Base-by-base conservation (phyloP, 1,140 invertebrate genomes). In the Caenorhabditis tropicalis region DNA sequence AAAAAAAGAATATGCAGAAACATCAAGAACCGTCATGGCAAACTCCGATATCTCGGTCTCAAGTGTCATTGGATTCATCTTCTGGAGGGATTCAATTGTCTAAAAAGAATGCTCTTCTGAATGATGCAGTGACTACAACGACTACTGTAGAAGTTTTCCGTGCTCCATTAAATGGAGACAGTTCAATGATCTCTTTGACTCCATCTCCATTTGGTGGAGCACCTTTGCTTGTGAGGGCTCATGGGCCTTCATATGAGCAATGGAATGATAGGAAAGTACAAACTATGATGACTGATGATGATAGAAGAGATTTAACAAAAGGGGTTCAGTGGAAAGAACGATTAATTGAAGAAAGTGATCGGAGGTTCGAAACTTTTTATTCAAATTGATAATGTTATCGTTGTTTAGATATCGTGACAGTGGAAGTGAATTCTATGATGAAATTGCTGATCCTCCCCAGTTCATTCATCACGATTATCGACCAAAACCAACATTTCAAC, bases 131-230 rank as follows among this genome's bases (percentile, higher is more conserved):
- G 0, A 84, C 83, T n/a, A 84, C 83, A 19, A 84, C 83, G 12
- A 84, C 83, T 29, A 84, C 83, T 1, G 83, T 84, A 7, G 83
- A 84, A 70, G 83, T 84, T 4, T 84, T 84, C 31, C 29, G 83
- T n/a, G 56, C 83, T 53, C 70, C 83, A 29, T 16, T 80, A 51
- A 21, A 53, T 43, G n/a, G 12, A 56, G 48, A 33, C 5, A 39
- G 2, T 29, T 56, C 39, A 60, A 43, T 82, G 51, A 81, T 81
- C 36, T 81, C 79, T 9, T 31, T 81, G 24, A 81, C 48, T 33
- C 51, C 79, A 7, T 19, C 79, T 31, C 48, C 48, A 10, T 36
- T 36, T 21, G 51, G 51, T 53, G 48, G 60, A 84, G 21, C 58
- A 5, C 83, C 83, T n/a, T 48, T 74, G 29, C 58, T 84, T 36